Conservation (phyloP, 2,113 vertebrate genomes). For the Myanophis thanlyinensis region DNA sequence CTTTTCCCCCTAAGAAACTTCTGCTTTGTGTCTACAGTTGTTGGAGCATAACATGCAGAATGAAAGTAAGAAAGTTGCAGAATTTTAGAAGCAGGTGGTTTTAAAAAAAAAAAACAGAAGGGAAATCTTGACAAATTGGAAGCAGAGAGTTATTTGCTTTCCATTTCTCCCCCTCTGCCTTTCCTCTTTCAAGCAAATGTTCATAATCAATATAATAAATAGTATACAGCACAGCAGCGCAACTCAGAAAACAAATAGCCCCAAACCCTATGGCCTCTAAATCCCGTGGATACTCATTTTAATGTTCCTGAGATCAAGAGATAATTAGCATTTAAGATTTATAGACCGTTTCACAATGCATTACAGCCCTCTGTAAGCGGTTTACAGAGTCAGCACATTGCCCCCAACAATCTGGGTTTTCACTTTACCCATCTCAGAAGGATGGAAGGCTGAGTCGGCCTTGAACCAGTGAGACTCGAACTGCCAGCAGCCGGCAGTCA, state of each 20-base stretch:
- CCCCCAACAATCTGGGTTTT: too few relatives aligned
- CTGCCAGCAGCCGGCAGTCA: too few relatives aligned
- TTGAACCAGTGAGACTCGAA: too few relatives aligned
- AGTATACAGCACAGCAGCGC: neutral
- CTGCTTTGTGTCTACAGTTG: neutral
- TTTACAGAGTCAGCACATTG: too few relatives aligned
- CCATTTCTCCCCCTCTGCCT: neutral
- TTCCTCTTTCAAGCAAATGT: neutral
- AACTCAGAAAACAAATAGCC: neutral
- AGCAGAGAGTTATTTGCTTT: neutral
- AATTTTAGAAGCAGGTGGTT: neutral
- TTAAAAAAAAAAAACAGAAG: neutral
- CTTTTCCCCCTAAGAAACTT: neutral
- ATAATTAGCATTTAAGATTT: neutral
- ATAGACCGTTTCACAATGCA: too few relatives aligned
- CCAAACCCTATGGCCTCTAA: neutral
- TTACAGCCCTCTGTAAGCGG: too few relatives aligned
- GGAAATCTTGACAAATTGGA: neutral
- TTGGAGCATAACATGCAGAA: neutral
- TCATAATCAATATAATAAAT: neutral
- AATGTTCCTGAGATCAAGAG: neutral
- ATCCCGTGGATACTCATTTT: neutral
- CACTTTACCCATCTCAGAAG: too few relatives aligned
- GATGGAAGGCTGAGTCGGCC: too few relatives aligned
- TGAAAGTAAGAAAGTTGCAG: neutral